Conservation (phyloP, 2,888 invertebrate species). For the Aspidiotus destructor region DNA sequence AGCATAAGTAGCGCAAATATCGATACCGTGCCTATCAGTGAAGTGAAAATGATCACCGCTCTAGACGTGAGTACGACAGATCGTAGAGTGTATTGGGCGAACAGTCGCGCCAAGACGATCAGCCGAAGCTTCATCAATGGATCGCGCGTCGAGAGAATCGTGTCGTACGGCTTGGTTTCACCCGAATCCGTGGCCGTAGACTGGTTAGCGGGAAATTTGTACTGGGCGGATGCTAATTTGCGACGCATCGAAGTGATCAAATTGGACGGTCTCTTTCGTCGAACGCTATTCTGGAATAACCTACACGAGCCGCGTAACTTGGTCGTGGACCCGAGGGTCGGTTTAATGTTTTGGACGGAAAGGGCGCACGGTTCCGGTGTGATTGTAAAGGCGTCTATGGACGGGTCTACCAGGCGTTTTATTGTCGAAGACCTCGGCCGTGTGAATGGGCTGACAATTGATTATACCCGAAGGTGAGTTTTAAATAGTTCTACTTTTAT, state of each 20-base stretch:
- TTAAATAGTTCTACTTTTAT: too few relatives aligned
- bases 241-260: slow-evolving; percentile 75
- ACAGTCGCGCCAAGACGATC: slow-evolving; percentile 70
- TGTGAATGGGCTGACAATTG: slow-evolving; percentile 63
- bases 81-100: slow-evolving; percentile 84
- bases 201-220: slow-evolving; percentile 76
- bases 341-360: slow-evolving; percentile 84
- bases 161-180: slow-evolving; percentile 64
- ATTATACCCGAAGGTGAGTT: slow-evolving; percentile 50
- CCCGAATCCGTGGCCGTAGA: slow-evolving; percentile 80
- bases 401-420: slow-evolving; percentile 59
- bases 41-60: slow-evolving; percentile 76
- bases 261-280: slow-evolving; percentile 65
- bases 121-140: slow-evolving; percentile 82
- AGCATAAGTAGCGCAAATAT: slow-evolving; percentile 73
- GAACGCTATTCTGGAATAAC: slow-evolving; percentile 71
- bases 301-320: slow-evolving; percentile 73
- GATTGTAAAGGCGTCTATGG: slow-evolving; percentile 72
- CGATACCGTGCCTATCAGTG: slow-evolving; percentile 70
- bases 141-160: slow-evolving; percentile 68
- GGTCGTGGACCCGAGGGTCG: slow-evolving; percentile 67
- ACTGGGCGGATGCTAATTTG: slow-evolving; percentile 76
- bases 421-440: slow-evolving; percentile 61
- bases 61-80: slow-evolving; percentile 76
- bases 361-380: slow-evolving; percentile 53